These are phyloP conservation scores for Malurus leucopterus DNA, from an alignment of 2,797 vertebrate genomes.

Conservation along the genomic window DNA sequence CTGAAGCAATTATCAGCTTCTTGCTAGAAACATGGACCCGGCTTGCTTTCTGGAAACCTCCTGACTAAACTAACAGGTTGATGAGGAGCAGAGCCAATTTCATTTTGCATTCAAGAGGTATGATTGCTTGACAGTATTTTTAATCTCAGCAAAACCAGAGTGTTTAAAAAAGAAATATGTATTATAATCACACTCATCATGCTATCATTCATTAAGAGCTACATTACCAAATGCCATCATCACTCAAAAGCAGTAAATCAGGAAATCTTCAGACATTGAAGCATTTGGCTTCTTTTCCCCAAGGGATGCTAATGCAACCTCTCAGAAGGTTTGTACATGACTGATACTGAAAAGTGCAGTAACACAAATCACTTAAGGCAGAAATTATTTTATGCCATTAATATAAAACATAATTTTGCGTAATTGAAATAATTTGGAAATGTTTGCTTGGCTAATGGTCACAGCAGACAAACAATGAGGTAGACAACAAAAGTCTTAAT, in stretches of 20 bases:
- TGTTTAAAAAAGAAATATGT: conserved; percentile 16
- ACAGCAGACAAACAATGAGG: neutral
- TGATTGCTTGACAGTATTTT: neutral
- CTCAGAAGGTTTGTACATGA: neutral
- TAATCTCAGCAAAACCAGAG: conserved; percentile 8
- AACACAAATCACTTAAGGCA: neutral
- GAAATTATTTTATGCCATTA: conserved; percentile 22
- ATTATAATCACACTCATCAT: conserved; percentile 29
- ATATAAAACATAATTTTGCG: neutral
- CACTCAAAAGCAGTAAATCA: conserved; percentile 23
- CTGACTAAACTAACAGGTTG: neutral
- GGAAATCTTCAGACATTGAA: conserved; percentile 38
- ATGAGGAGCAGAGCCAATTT: neutral
- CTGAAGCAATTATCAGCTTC: neutral
- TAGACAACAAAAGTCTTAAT: conserved; percentile 2
- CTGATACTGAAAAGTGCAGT: neutral
- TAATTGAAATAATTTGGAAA: neutral
- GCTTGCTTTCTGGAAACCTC: neutral
- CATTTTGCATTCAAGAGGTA: conserved; percentile 5
- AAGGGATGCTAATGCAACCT: conserved; percentile 10
- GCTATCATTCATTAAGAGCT: conserved; percentile 28
- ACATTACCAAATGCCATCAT: conserved; percentile 36
- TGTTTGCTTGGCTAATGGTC: conserved; percentile 6
- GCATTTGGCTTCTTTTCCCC: conserved; percentile 2
- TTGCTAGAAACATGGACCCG: neutral